phyloP scores from a whole-genome alignment of 2,113 vertebrate species.

The Anguilla japonica region DNA sequence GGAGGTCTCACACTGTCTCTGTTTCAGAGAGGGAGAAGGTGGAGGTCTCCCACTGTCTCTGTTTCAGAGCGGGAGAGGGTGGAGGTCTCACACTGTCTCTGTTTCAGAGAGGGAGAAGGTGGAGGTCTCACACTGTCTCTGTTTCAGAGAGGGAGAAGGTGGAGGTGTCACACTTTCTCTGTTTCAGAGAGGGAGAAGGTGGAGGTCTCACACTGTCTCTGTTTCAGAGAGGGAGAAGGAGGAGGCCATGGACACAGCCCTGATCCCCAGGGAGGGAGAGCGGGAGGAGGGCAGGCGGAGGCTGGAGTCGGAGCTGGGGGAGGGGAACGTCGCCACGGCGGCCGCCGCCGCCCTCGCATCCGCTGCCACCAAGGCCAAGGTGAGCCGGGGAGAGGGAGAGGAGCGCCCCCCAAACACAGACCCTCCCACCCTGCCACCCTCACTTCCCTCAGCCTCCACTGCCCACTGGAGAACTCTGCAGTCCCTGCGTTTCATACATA shows the following conservation, averaged over 20 bases:
- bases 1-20: too few species aligned
- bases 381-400: constrained; percentile 47
- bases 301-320: constrained; percentile 86
- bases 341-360: constrained; percentile 94
- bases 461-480: too few species aligned
- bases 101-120: too few species aligned
- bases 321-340: constrained; percentile 93
- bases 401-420: neutral
- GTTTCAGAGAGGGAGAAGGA: constrained; percentile 70
- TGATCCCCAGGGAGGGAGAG: constrained; percentile 72
- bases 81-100: too few species aligned
- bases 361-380: constrained; percentile 98
- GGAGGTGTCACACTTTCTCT: constrained; percentile 34
- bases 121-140: too few species aligned
- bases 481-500: neutral
- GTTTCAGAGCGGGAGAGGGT: too few species aligned
- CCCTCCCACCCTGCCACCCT: neutral
- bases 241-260: constrained; percentile 79
- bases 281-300: constrained; percentile 81
- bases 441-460: neutral
- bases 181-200: too few species aligned
- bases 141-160: too few species aligned
- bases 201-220: constrained; percentile 35
- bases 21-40: too few species aligned
- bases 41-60: too few species aligned